A percentile compares a stretch with the other conserved stretches of the same genome.
Conservation (phyloP, 2,797 vertebrate species). For the Meda fulgida region DNA sequence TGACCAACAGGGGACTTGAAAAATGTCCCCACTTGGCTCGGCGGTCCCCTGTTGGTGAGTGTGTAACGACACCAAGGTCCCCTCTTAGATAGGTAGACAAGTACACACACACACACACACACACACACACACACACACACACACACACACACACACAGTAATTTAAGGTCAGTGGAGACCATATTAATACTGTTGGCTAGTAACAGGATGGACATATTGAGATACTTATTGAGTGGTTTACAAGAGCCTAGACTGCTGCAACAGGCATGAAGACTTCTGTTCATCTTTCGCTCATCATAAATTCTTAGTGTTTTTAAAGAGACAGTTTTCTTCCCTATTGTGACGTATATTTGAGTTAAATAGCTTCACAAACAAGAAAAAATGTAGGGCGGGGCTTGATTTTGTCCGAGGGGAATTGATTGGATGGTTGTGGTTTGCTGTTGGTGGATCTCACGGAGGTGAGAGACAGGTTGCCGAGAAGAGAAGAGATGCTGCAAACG, state of each 20-base stretch:
- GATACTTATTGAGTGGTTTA: conserved; percentile 55
- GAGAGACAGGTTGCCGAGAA: not conserved
- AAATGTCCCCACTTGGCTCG: no score
- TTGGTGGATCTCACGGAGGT: not conserved
- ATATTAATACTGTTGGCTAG: conserved; percentile 50
- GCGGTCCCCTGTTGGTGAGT: no score
- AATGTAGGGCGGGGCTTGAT: not conserved
- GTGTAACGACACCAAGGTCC: no score
- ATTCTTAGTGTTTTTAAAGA: not conserved
- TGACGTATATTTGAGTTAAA: not conserved
- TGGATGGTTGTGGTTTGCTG: not conserved
- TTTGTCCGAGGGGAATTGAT: not conserved
- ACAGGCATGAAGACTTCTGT: conserved; percentile 17
- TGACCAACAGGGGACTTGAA: no score
- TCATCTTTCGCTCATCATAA: not conserved
- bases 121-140: conserved; percentile 9
- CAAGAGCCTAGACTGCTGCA: conserved; percentile 35
- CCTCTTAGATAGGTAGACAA: no score
- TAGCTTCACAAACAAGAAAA: not conserved
- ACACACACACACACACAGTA: conserved; percentile 12
- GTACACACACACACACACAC: conserved; percentile 35
- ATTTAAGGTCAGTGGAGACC: conserved; percentile 53
- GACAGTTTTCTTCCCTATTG: not conserved
- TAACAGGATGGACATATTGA: conserved; percentile 58
- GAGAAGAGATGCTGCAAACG: no score